Conservation (phyloP, 2,113 vertebrate genomes). For the Cygnus buccinator region DNA sequence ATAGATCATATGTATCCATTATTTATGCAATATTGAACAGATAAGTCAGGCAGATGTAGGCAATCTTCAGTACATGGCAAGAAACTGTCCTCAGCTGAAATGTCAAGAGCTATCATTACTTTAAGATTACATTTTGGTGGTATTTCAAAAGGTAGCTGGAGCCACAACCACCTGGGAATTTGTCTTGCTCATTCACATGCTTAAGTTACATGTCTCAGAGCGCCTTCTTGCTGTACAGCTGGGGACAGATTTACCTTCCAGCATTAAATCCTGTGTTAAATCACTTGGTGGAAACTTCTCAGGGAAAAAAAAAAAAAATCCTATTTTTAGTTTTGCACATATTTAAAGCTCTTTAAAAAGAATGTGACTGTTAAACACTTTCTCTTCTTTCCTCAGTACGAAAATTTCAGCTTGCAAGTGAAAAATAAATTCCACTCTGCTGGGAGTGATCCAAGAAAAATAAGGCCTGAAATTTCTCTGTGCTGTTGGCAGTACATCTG, state of each 20-base stretch:
- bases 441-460: constrained; percentile 75
- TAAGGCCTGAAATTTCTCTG: constrained; percentile 70
- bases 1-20: not conserved
- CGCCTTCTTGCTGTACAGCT: not conserved
- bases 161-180: not conserved
- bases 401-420: constrained; percentile 66
- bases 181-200: not conserved
- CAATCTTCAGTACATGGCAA: rapidly evolving
- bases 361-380: constrained; percentile 12
- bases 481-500: constrained; percentile 72
- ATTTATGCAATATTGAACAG: not conserved
- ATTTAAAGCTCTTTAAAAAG: constrained; percentile 58
- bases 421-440: constrained; percentile 73
- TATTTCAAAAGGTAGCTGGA: not conserved
- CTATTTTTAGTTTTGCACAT: constrained; percentile 63
- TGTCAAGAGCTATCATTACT: not conserved
- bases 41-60: not conserved
- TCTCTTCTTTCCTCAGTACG: constrained; percentile 15
- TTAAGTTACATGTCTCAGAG: not conserved
- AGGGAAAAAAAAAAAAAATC: not conserved
- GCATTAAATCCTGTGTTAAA: constrained; percentile 2
- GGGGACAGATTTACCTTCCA: not conserved
- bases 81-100: not conserved
- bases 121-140: not conserved
- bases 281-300: constrained; percentile 34